phyloP scores from a whole-genome alignment of 2,113 vertebrate species.

The Seriola dumerili region DNA sequence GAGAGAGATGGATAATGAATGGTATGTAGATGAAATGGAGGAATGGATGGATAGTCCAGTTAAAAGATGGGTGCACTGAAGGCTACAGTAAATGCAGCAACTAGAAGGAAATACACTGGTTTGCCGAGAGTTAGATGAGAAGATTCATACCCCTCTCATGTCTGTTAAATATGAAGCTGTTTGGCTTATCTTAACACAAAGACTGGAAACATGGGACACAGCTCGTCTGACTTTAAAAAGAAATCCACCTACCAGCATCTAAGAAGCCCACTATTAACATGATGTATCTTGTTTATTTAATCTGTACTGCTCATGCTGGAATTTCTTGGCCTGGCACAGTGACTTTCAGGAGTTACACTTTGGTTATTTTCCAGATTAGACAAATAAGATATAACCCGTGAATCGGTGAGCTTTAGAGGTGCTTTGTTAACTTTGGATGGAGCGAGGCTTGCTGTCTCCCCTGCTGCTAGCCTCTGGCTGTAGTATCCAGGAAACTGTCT shows the following conservation, averaged over 20 bases:
- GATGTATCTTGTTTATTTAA: neutral
- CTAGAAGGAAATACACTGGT: neutral
- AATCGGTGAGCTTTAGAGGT: neutral
- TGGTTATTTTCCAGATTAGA: neutral
- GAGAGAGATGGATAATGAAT: neutral
- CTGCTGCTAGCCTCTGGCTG: neutral
- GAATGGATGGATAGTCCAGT: neutral
- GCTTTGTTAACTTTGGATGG: neutral
- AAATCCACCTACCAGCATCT: neutral
- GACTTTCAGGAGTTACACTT: neutral
- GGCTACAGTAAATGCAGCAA: neutral
- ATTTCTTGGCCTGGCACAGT: neutral
- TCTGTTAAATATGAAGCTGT: neutral
- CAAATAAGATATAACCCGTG: neutral
- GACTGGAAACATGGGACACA: neutral
- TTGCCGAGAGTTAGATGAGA: neutral
- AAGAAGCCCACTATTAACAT: neutral
- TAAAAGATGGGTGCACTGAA: neutral
- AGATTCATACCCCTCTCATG: neutral
- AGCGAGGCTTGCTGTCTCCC: neutral
- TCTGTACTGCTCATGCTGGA: neutral
- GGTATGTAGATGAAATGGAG: neutral
- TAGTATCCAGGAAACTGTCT: neutral
- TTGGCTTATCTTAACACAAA: conserved; percentile 16
- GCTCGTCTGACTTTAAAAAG: neutral